Evolutionary conservation across 1,140 invertebrate genomes (phyloP), one percentile per base, ranked within the genome.

Genomic region (Ips nitidus): DNA sequence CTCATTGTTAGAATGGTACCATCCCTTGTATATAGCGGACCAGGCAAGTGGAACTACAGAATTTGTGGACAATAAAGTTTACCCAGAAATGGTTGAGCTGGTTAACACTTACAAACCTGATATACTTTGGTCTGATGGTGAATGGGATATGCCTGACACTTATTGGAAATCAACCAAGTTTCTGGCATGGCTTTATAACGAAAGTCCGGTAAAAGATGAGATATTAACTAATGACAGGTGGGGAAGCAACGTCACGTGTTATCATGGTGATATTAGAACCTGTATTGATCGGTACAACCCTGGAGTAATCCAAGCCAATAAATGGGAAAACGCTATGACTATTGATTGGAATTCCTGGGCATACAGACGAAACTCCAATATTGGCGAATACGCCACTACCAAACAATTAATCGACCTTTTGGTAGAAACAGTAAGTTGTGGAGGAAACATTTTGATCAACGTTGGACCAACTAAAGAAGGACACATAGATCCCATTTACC

Each of bases 281-380:
- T 93, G 91, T 76, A 77, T 83, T n/a, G 95, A 98, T 82, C 86
- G 91, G 75, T 98, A 88, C 80, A 94, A 95, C 83, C 94, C 95
- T 76, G 91, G 76, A 91, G 92, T 38, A 0, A 55, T 55, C 3
- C 85, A 89, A 74, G 60, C 81, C 1, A 91, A 92, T 69, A 96
- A 97, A 80, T 97, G 93, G 93, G 94, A 97, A 81, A 95, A 95
- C 80, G 90, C 89, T 7, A 94, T 98, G 85, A 97, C 95, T 0
- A 82, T 99, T 50, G 97, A 98, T 77, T 88, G 84, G 71, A 77
- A 83, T n/a, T 96, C 94, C 0, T 99, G 97, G 95, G 94, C 94
- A 4, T 95, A 87, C 77, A 82, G 94, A 52, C 85, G 92, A 75
- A 89, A 93, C 78, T 89, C 93, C 39, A 80, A 81, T 4, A 73